Conservation (phyloP, 2,113 vertebrate genomes). For the Phylloscopus trochilus region DNA sequence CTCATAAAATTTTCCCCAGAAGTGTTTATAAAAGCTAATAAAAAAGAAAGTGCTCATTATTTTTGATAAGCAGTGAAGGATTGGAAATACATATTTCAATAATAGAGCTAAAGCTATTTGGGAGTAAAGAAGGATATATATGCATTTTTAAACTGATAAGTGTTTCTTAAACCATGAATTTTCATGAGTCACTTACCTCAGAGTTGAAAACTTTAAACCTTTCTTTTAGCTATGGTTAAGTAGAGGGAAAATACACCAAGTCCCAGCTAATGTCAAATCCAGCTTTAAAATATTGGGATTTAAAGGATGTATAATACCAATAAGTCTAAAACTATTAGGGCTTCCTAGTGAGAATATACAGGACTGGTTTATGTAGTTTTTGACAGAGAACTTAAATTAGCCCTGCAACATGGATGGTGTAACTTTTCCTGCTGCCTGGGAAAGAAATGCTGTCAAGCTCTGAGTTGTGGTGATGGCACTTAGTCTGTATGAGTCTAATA, state of each 20-base stretch:
- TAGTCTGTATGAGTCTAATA: slow-evolving; percentile 72
- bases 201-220: slow-evolving; percentile 59
- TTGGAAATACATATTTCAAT: slow-evolving; percentile 75
- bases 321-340: slow-evolving; percentile 78
- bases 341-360: slow-evolving; percentile 74
- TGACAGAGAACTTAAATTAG: slow-evolving; percentile 79
- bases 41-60: slow-evolving; percentile 78
- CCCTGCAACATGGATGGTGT: slow-evolving; percentile 58
- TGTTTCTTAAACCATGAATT: slow-evolving; percentile 54
- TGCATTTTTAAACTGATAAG: slow-evolving; percentile 40
- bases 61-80: slow-evolving; percentile 73
- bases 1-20: slow-evolving; percentile 79
- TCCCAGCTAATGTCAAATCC: slow-evolving; percentile 67
- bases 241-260: slow-evolving; percentile 54
- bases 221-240: slow-evolving; percentile 65
- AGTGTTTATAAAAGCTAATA: slow-evolving; percentile 78
- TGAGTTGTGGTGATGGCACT: slow-evolving; percentile 70
- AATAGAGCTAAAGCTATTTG: slow-evolving; percentile 53
- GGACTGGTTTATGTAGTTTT: slow-evolving; percentile 70
- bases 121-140: background rate
- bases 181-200: slow-evolving; percentile 53
- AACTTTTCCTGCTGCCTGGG: slow-evolving; percentile 65
- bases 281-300: slow-evolving; percentile 80
- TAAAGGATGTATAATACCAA: slow-evolving; percentile 77
- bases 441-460: slow-evolving; percentile 57